Evolutionary conservation across 2,888 invertebrate species (phyloP).

Genomic region (Polyploca ridens): DNA sequence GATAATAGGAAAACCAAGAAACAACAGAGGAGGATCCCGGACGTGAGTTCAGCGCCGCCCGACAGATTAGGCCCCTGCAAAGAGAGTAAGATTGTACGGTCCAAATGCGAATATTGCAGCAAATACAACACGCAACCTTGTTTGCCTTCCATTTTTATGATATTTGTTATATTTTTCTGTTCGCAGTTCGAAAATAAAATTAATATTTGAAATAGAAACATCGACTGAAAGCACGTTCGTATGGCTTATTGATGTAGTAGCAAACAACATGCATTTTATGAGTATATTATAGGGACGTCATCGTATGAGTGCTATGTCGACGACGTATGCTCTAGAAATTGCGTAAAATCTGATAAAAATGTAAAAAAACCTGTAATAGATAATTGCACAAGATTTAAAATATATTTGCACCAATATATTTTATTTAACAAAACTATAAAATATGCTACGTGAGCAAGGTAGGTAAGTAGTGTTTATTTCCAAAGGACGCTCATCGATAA

Average conservation of each 20-base stretch:
- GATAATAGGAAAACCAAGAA: conserved; percentile 65
- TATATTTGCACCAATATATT: neutral
- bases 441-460: neutral
- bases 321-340: too few species aligned
- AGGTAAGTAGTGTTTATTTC: conserved; percentile 5
- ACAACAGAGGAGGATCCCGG: conserved; percentile 65
- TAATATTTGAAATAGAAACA: conserved; percentile 60
- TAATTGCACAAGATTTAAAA: too few species aligned
- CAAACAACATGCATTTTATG: neutral
- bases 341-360: too few species aligned
- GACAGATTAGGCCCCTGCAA: conserved; percentile 72
- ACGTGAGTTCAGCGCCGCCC: conserved; percentile 70
- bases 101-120: conserved; percentile 65
- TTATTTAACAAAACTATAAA: neutral
- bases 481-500: conserved; percentile 41
- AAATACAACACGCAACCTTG: conserved; percentile 71
- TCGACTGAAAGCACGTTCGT: conserved; percentile 60
- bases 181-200: conserved; percentile 59
- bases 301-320: too few species aligned
- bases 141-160: conserved; percentile 80
- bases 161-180: conserved; percentile 59
- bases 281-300: too few species aligned
- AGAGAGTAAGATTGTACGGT: conserved; percentile 72
- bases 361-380: too few species aligned
- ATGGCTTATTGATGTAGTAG: conserved; percentile 32